Percentiles rank a stretch among this genome's conserved stretches.
Conservation (phyloP, 2,797 vertebrate species). For the Rhinichthys osculus region DNA sequence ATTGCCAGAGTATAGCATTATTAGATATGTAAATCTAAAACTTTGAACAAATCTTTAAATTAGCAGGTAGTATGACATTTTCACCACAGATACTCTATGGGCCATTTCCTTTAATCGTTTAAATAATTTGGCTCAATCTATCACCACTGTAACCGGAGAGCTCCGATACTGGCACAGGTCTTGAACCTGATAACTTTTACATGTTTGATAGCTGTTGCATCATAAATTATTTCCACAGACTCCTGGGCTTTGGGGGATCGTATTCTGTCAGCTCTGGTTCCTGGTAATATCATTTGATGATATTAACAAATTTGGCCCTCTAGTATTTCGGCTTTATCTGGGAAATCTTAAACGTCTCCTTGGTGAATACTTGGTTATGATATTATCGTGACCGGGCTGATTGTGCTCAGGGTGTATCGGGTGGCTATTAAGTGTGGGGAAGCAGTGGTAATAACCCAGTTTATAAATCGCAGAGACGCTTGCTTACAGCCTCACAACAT, state of each 20-base stretch:
- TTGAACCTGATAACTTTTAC: conserved; percentile 93
- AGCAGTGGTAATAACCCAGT: conserved; percentile 79
- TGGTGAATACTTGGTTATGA: conserved; percentile 94
- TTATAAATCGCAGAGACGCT: conserved; percentile 77
- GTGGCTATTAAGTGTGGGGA: conserved; percentile 81
- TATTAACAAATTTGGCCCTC: conserved; percentile 98
- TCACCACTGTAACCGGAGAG: conserved; percentile 87
- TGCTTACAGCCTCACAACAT: conserved; percentile 75
- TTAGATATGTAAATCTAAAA: background rate
- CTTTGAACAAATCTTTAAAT: background rate
- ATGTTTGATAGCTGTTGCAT: conserved; percentile 98
- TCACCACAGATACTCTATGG: conserved; percentile 80
- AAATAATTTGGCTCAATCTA: conserved; percentile 84
- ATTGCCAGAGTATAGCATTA: background rate
- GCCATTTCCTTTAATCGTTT: conserved; percentile 96
- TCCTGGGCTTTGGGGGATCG: conserved; percentile 84
- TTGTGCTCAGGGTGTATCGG: conserved; percentile 82
- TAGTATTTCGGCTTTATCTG: conserved; percentile 97
- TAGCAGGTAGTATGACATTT: conserved; percentile 7
- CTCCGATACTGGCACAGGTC: conserved; percentile 85
- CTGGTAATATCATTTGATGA: conserved; percentile 97
- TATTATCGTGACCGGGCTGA: conserved; percentile 89
- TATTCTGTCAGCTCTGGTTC: conserved; percentile 93
- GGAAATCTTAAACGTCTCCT: conserved; percentile 98
- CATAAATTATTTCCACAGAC: conserved; percentile 98